Evolutionary conservation across 2,797 vertebrate genomes (phyloP).

Genomic region (Cuculus canorus): DNA sequence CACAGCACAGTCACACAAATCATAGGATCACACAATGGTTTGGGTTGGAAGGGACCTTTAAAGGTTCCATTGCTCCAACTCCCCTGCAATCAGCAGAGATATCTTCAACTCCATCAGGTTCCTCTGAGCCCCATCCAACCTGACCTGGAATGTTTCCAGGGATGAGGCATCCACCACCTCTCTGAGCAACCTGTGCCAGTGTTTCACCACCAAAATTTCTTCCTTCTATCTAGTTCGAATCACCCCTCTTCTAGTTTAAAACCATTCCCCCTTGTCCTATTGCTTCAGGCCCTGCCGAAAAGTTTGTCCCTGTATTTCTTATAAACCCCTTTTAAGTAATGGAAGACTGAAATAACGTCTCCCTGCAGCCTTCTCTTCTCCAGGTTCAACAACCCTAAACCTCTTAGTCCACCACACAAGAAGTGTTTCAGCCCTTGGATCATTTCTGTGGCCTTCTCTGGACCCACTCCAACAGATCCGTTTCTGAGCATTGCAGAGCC

Average conservation of each 20-base stretch:
- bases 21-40: no score
- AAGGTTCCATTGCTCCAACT: accelerated
- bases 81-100: background rate
- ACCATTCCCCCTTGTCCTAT: background rate
- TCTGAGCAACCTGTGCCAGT: background rate
- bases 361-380: background rate
- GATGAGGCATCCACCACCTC: background rate
- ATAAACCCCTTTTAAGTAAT: accelerated
- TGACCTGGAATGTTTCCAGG: background rate
- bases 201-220: background rate
- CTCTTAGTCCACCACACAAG: background rate
- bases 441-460: background rate
- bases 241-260: background rate
- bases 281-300: accelerated
- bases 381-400: background rate
- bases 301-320: background rate
- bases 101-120: background rate
- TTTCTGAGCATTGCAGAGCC: no score
- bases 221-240: background rate
- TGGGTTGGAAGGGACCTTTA: background rate
- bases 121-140: background rate
- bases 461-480: accelerated
- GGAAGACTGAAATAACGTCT: accelerated
- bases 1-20: background rate
- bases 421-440: accelerated